Percentiles rank a stretch among this genome's conserved stretches.
phyloP scores from a whole-genome alignment of 2,113 vertebrate species.

The Galemys pyrenaicus region DNA sequence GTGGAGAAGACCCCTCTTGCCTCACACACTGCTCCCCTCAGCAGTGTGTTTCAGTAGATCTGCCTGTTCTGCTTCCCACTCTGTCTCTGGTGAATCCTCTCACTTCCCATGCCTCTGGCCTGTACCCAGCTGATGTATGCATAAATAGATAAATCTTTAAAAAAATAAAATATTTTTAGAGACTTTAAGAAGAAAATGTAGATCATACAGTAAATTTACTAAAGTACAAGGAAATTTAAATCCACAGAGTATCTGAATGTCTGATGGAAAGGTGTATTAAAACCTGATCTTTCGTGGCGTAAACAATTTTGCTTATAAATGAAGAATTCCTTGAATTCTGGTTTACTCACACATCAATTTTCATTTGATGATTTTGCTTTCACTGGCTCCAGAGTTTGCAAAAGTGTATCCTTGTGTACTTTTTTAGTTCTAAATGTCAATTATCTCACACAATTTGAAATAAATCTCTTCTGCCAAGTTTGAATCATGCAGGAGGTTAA shows the following conservation, averaged over 20 bases:
- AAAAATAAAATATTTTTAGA: constrained; percentile 22
- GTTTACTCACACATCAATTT: constrained; percentile 40
- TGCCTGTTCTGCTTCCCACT: too few relatives aligned
- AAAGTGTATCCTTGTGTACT: constrained; percentile 22
- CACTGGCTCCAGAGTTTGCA: constrained; percentile 31
- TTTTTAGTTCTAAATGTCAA: constrained; percentile 60
- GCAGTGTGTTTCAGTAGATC: too few relatives aligned
- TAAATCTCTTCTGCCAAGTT: constrained; percentile 66
- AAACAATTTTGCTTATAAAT: constrained; percentile 39
- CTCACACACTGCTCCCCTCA: too few relatives aligned
- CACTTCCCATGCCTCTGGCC: too few relatives aligned
- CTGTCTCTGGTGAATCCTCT: too few relatives aligned
- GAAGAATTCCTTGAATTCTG: constrained; percentile 54
- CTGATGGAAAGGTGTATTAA: constrained; percentile 7
- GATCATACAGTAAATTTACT: constrained; percentile 31
- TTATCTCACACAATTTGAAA: constrained; percentile 69
- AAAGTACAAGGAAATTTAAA: constrained; percentile 32
- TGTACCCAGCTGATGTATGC: too few relatives aligned
- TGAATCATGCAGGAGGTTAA: constrained; percentile 67
- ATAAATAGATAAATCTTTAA: too few relatives aligned
- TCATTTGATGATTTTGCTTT: constrained; percentile 49
- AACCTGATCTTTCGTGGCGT: constrained; percentile 18
- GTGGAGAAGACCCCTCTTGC: too few relatives aligned
- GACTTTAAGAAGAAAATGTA: constrained; percentile 38
- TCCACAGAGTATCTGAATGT: background rate